phyloP scores from a whole-genome alignment of 2,888 invertebrate genomes.

The Cephus sareptanus region DNA sequence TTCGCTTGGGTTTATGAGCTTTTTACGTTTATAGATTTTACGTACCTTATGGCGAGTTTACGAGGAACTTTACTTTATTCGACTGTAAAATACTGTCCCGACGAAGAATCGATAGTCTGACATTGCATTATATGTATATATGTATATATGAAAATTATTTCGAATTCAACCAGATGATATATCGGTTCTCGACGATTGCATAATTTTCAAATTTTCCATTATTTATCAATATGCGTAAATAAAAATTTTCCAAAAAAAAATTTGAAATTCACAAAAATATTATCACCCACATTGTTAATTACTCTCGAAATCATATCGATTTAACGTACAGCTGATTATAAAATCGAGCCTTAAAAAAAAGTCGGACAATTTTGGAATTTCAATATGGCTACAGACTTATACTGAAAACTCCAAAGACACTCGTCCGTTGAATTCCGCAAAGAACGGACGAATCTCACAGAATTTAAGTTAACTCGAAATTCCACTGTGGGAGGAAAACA shows the following conservation, averaged over 20 bases:
- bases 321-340: not conserved
- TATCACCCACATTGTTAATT: not conserved
- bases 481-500: not conserved
- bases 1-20: not conserved
- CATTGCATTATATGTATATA: too few species aligned
- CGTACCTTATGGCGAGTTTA: not conserved
- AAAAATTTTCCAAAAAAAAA: too few species aligned
- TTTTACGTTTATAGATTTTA: not conserved
- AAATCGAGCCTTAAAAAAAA: not conserved
- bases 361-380: not conserved
- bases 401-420: not conserved
- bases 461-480: slow-evolving; percentile 4
- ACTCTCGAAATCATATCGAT: not conserved
- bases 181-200: not conserved
- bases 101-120: not conserved
- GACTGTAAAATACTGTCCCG: not conserved
- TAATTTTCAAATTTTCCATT: not conserved
- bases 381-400: not conserved
- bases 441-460: not conserved
- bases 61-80: not conserved
- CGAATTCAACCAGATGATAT: not conserved
- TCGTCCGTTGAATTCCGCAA: not conserved
- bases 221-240: not conserved
- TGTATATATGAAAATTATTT: not conserved
- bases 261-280: too few species aligned